phyloP scores from a whole-genome alignment of 2,888 invertebrate species.

The Octodonta nipae region DNA sequence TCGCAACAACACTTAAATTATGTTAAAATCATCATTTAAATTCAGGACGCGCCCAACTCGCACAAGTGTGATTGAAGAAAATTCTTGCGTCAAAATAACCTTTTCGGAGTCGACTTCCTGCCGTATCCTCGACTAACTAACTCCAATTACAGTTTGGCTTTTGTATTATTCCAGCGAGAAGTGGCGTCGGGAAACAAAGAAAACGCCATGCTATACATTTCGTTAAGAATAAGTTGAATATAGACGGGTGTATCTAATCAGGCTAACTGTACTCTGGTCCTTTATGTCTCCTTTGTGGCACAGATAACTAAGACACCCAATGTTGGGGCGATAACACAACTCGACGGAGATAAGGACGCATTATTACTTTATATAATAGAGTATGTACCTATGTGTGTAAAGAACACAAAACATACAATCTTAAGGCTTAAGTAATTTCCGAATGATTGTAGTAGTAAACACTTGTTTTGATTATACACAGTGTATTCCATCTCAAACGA shows the following conservation, averaged over 20 bases:
- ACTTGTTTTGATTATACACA: too few species aligned
- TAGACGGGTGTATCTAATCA: slow-evolving; percentile 1
- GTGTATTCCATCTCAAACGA: too few species aligned
- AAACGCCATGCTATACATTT: slow-evolving; percentile 1
- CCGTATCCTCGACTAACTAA: background rate
- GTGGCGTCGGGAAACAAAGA: background rate
- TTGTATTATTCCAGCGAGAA: background rate
- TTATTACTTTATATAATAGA: too few species aligned
- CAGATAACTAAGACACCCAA: too few species aligned
- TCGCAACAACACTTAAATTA: background rate
- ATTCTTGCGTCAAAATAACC: background rate
- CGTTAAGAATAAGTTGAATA: background rate
- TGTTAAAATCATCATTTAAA: slow-evolving; percentile 1
- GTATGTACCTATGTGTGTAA: too few species aligned
- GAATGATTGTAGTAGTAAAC: too few species aligned
- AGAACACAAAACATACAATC: too few species aligned
- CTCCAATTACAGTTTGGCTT: background rate
- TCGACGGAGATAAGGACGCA: too few species aligned
- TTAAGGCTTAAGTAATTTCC: too few species aligned
- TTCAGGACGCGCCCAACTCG: background rate
- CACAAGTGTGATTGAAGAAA: slow-evolving; percentile 1
- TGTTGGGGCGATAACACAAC: too few species aligned
- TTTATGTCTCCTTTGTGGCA: too few species aligned
- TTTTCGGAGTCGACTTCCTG: background rate
- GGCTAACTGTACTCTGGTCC: too few species aligned